A percentile compares a stretch with the other conserved stretches of the same genome.
Evolutionary conservation across 2,797 vertebrate species (phyloP).

Genomic region (Melanotaenia boesemani): DNA sequence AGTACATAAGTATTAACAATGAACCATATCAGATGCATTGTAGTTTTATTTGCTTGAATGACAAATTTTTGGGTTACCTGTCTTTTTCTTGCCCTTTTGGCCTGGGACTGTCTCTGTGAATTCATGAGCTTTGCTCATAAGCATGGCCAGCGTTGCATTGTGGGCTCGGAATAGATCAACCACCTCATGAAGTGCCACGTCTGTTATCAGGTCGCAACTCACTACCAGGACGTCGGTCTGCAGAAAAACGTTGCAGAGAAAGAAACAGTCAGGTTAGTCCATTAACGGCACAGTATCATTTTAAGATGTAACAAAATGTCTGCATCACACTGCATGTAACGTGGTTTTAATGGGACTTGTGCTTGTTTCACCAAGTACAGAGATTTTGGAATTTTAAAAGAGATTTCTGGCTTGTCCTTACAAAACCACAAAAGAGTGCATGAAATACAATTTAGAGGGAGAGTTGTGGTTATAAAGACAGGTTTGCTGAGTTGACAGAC

Average conservation of each 20-base stretch:
- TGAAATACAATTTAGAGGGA: slow-evolving; percentile 23
- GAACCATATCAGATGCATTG: neutral
- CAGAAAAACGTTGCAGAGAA: slow-evolving; percentile 16
- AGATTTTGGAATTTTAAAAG: neutral
- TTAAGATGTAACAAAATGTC: neutral
- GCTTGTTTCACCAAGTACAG: neutral
- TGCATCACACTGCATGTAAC: neutral
- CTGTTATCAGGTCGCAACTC: slow-evolving; percentile 97
- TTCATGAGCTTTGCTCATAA: slow-evolving; percentile 94
- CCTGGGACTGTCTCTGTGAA: slow-evolving; percentile 91
- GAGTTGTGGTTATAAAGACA: neutral
- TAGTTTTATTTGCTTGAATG: neutral
- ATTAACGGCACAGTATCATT: neutral
- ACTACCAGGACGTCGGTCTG: slow-evolving; percentile 95
- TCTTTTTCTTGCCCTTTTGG: slow-evolving; percentile 95
- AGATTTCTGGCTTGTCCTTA: neutral
- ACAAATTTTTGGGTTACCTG: slow-evolving; percentile 82
- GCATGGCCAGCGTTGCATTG: slow-evolving; percentile 94
- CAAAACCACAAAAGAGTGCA: neutral
- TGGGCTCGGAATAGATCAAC: slow-evolving; percentile 96
- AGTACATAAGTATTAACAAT: neutral
- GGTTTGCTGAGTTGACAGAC: slow-evolving; percentile 13
- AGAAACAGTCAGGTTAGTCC: neutral
- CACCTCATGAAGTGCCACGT: slow-evolving; percentile 93
- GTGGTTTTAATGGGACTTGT: neutral